phyloP scores from a whole-genome alignment of 2,797 vertebrate species.

The Brotula barbata region DNA sequence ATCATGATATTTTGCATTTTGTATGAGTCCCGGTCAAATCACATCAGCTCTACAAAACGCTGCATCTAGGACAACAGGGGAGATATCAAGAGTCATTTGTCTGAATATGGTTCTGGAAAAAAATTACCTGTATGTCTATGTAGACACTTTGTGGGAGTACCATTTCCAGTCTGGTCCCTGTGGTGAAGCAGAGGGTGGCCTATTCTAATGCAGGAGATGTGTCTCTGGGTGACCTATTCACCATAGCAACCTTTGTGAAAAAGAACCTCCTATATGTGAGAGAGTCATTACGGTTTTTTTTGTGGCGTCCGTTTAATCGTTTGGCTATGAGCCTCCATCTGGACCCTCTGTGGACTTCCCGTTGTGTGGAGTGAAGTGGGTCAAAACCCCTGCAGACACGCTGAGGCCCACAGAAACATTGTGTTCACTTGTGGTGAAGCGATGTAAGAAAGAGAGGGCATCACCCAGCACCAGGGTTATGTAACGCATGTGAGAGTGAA shows the following conservation, averaged over 20 bases:
- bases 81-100: too few species aligned
- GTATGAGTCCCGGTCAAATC: slow-evolving; percentile 6
- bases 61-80: too few species aligned
- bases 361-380: background rate
- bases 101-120: background rate
- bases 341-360: background rate
- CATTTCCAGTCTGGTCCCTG: background rate
- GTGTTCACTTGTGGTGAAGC: background rate
- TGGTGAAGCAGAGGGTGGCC: background rate
- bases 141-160: slow-evolving; percentile 13
- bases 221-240: background rate
- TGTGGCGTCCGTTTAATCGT: slow-evolving; percentile 2
- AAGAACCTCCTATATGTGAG: background rate
- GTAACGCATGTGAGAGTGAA: background rate
- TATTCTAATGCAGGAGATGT: background rate
- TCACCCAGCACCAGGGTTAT: background rate
- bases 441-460: background rate
- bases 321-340: background rate
- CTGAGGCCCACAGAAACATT: slow-evolving; percentile 7
- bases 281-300: background rate
- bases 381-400: background rate
- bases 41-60: slow-evolving; percentile 1
- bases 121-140: background rate
- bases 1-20: background rate
- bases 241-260: slow-evolving; percentile 12